A percentile compares a stretch with the other conserved stretches of the same genome.
These are phyloP conservation scores for Alectura lathami DNA, from an alignment of 2,113 vertebrate species.

Conservation along the genomic window DNA sequence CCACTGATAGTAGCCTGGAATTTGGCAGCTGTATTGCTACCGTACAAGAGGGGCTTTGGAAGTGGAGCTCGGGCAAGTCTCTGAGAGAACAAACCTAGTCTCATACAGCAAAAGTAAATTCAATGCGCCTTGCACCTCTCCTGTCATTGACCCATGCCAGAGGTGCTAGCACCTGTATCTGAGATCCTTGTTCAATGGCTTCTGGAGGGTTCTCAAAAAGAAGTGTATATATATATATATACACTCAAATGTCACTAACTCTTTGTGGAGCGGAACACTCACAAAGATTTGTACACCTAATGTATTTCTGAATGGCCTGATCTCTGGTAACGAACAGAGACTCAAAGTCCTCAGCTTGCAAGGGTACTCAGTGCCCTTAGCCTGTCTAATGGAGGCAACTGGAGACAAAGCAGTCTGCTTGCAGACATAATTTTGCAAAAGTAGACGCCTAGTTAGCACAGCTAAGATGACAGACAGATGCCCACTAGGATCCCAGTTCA, in stretches of 20 bases:
- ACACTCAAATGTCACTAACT: neutral
- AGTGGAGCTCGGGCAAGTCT: neutral
- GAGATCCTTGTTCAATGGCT: neutral
- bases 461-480: neutral
- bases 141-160: neutral
- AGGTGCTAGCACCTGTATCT: neutral
- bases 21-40: neutral
- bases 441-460: neutral
- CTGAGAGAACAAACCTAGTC: neutral
- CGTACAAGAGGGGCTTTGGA: neutral
- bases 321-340: neutral
- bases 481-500: accelerated
- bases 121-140: neutral
- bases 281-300: neutral
- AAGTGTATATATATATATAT: no score
- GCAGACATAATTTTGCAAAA: neutral
- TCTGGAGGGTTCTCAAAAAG: neutral
- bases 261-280: neutral
- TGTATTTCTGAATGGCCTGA: neutral
- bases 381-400: neutral
- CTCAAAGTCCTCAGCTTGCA: neutral
- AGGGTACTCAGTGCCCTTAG: neutral
- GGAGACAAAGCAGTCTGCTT: neutral
- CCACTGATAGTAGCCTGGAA: neutral
- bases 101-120: neutral